A percentile compares a stretch with the other conserved stretches of the same genome.
Conservation (phyloP, 2,888 invertebrate species). For the Lasioglossum malachurum region DNA sequence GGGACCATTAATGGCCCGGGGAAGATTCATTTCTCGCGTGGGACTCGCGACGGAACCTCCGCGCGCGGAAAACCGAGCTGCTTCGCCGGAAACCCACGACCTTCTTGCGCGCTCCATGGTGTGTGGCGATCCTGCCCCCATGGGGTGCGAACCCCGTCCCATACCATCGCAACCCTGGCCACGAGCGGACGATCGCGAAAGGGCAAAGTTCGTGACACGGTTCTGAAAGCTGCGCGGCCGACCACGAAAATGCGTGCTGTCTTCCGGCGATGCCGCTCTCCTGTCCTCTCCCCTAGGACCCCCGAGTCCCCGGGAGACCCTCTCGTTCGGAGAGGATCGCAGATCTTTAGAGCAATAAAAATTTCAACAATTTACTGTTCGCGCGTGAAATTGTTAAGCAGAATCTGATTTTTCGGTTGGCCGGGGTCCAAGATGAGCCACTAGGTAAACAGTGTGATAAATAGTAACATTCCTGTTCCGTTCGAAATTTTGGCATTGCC, state of each 20-base stretch:
- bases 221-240: conserved; percentile 43
- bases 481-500: too few relatives aligned
- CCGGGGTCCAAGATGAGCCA: background rate
- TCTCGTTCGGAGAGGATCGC: background rate
- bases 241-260: conserved; percentile 34
- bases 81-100: background rate
- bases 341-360: background rate
- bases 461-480: too few relatives aligned
- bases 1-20: background rate
- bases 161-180: background rate
- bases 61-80: conserved; percentile 1
- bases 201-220: conserved; percentile 75
- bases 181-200: conserved; percentile 59
- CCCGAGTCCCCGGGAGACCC: background rate
- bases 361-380: too few relatives aligned
- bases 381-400: too few relatives aligned
- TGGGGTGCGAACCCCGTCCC: background rate
- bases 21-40: conserved; percentile 6
- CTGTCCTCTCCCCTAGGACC: background rate
- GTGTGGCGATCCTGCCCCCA: conserved; percentile 45
- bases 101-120: conserved; percentile 36
- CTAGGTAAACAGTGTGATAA: too few relatives aligned
- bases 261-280: background rate
- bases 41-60: conserved; percentile 1
- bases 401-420: background rate